These are phyloP conservation scores for Carcharodon carcharias DNA, from an alignment of 2,797 vertebrate genomes.

Conservation along the genomic window DNA sequence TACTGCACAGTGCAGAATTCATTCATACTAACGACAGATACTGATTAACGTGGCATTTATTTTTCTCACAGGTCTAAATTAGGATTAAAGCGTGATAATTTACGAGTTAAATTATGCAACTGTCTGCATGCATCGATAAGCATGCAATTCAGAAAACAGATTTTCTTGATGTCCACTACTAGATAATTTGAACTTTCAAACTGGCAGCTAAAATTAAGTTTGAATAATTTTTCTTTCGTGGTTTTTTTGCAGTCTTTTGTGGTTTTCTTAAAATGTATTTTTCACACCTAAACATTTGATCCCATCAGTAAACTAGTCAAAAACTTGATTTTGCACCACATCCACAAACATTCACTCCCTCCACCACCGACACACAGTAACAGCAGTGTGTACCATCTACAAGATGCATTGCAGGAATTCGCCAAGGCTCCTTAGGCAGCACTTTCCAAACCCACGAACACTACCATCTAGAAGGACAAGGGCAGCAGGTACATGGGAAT, in stretches of 20 bases:
- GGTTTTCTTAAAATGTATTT: not conserved
- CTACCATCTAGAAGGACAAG: too few species aligned
- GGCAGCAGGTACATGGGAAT: too few species aligned
- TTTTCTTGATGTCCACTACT: not conserved
- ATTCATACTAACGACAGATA: not conserved
- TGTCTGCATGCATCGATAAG: not conserved
- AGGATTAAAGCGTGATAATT: not conserved
- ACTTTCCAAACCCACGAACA: too few species aligned
- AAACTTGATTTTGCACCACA: not conserved
- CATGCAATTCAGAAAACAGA: not conserved
- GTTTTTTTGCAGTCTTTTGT: not conserved
- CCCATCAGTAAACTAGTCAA: not conserved
- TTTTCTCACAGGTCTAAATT: not conserved
- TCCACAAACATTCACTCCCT: too few species aligned
- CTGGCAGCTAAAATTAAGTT: not conserved
- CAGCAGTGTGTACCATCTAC: too few species aligned
- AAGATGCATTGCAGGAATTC: too few species aligned
- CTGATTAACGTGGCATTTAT: not conserved
- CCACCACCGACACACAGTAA: too few species aligned
- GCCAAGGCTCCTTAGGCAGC: too few species aligned
- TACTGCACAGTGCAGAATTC: not conserved
- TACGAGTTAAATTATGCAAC: not conserved
- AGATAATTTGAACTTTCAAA: not conserved
- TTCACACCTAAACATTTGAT: not conserved
- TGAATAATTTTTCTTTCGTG: not conserved